Evolutionary conservation across 1,140 invertebrate species (phyloP), one percentile per base, ranked within the genome.

Genomic region (Olivierus martensii): DNA sequence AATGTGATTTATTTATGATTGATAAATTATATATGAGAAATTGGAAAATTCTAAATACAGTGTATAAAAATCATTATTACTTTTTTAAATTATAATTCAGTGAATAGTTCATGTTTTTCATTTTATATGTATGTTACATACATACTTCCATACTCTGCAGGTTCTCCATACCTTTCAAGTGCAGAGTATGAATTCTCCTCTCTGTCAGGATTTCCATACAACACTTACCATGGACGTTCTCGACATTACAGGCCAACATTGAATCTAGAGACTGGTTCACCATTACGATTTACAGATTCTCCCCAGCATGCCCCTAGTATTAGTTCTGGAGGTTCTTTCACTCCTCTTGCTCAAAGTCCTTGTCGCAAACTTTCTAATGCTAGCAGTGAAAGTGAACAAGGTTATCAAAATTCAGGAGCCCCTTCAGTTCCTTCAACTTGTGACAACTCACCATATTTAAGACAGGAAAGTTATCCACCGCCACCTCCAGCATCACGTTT

Each of bases 211-310:
- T 86, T 83, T 70, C 78, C 77, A 46, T 85, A 89, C 66, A 87
- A 90, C 67, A 93, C 89, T 2, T 93, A 92, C 70, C 88, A 93
- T 69, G 88, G 88, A 12, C 84, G 84, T 17, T 79, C 80, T 10
- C 73, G 79, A 55, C 84, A 87, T 65, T 78, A 81, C 56, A 77
- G 87, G 57, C 81, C 82, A 55, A 67, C 64, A 63, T 53, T 77
- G 49, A 73, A 72, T 56, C 67, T 78, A 56, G 76, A 76, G n/a
- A 61, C 55, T 56, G 51, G 58, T 61, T 52, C 38, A 76, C 82
- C 83, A 2, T 65, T 84, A 11, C 69, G 82, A 19, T 85, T 84
- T 62, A 83, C 81, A 0, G 83, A 87, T 66, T 83, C 81, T 2
- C 81, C 81, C 3, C 78, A 81, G 55, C 81, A 84, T 59, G 78